phyloP scores from a whole-genome alignment of 2,113 vertebrate genomes.

The Megaptera novaeangliae region DNA sequence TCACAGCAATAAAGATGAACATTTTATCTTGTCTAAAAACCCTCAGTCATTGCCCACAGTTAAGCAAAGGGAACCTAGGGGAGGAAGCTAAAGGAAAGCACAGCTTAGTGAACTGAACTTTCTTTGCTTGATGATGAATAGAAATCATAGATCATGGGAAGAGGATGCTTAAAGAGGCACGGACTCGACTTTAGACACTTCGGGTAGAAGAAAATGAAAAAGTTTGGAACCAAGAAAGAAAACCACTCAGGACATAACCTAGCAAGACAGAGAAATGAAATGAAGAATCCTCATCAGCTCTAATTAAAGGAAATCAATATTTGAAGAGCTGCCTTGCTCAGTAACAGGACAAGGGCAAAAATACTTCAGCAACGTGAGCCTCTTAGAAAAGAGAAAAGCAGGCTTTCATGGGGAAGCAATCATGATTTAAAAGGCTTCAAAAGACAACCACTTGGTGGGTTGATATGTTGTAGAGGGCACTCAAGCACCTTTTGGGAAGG shows the following conservation, averaged over 20 bases:
- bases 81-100: background rate
- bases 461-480: background rate
- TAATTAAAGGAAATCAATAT: slow-evolving; percentile 69
- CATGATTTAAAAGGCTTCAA: slow-evolving; percentile 38
- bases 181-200: slow-evolving; percentile 21
- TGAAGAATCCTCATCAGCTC: slow-evolving; percentile 33
- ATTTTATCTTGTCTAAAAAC: slow-evolving; percentile 13
- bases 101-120: background rate
- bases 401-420: background rate
- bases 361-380: slow-evolving; percentile 34
- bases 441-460: background rate
- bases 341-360: slow-evolving; percentile 49
- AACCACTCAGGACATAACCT: slow-evolving; percentile 39
- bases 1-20: background rate
- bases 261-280: slow-evolving; percentile 57
- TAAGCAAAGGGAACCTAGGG: background rate
- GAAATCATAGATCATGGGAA: background rate
- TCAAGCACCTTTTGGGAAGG: slow-evolving; percentile 32
- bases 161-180: background rate
- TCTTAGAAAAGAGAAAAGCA: slow-evolving; percentile 41
- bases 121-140: slow-evolving; percentile 5
- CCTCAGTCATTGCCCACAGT: background rate
- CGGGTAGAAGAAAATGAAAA: slow-evolving; percentile 37
- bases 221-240: background rate
- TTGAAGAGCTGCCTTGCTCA: slow-evolving; percentile 52